Conservation (phyloP, 2,113 vertebrate genomes). For the Strix uralensis region DNA sequence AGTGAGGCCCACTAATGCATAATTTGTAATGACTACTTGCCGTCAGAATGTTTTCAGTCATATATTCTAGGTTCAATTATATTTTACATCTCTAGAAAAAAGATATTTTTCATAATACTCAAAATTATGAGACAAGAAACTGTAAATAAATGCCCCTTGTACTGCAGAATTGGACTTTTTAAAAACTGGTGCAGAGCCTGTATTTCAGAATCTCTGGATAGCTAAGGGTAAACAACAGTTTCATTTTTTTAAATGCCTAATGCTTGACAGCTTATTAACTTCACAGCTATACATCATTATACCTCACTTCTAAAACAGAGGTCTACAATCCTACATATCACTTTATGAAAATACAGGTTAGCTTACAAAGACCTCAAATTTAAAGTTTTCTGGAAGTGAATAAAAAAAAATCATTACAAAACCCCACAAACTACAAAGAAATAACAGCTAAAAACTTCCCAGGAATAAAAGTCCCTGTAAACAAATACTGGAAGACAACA, state of each 20-base stretch:
- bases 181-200: neutral
- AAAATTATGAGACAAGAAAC: neutral
- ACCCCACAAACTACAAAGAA: neutral
- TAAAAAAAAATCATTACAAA: neutral
- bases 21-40: neutral
- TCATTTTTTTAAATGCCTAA: neutral
- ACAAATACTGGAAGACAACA: neutral
- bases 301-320: neutral
- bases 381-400: neutral
- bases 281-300: neutral
- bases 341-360: neutral
- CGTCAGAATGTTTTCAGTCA: neutral
- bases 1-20: neutral
- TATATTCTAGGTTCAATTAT: neutral
- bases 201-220: neutral
- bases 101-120: neutral
- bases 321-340: neutral
- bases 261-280: neutral
- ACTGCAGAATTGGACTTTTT: neutral
- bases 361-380: neutral
- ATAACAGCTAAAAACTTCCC: neutral
- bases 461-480: neutral
- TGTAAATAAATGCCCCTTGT: neutral
- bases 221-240: neutral
- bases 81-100: neutral